phyloP scores from a whole-genome alignment of 2,113 vertebrate genomes.

The Myiopsitta monachus region DNA sequence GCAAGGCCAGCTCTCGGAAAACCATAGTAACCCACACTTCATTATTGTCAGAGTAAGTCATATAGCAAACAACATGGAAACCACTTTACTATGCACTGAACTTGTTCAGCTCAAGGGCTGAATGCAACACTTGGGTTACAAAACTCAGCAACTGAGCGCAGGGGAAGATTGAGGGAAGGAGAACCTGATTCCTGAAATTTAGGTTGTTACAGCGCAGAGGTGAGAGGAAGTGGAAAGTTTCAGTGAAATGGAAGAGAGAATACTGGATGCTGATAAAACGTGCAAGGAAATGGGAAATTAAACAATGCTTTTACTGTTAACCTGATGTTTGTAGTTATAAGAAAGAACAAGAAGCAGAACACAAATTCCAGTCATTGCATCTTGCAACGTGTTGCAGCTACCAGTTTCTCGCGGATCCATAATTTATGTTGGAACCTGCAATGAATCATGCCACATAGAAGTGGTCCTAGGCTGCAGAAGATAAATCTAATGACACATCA shows the following conservation, averaged over 20 bases:
- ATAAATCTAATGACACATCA: constrained; percentile 60
- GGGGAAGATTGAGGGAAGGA: background rate
- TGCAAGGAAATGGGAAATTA: background rate
- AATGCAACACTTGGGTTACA: background rate
- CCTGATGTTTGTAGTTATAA: background rate
- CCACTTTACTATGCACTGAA: background rate
- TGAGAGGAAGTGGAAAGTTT: background rate
- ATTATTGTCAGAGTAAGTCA: background rate
- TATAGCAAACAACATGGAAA: background rate
- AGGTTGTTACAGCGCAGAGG: background rate
- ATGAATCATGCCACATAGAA: constrained; percentile 32
- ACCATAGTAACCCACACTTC: background rate
- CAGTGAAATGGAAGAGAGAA: background rate
- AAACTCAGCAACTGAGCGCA: background rate
- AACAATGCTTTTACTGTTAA: background rate
- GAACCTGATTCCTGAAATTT: background rate
- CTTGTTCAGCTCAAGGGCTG: background rate
- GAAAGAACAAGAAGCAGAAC: background rate
- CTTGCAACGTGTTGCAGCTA: background rate
- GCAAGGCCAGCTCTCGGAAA: constrained; percentile 27
- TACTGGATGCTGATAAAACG: background rate
- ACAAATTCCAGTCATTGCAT: background rate
- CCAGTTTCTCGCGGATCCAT: constrained; percentile 27
- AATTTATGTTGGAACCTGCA: constrained; percentile 42
- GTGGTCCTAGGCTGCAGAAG: constrained; percentile 33